A percentile compares a stretch with the other conserved stretches of the same genome.
Conservation (phyloP, 23 tunicate species). For the Clavelina lepadiformis region DNA sequence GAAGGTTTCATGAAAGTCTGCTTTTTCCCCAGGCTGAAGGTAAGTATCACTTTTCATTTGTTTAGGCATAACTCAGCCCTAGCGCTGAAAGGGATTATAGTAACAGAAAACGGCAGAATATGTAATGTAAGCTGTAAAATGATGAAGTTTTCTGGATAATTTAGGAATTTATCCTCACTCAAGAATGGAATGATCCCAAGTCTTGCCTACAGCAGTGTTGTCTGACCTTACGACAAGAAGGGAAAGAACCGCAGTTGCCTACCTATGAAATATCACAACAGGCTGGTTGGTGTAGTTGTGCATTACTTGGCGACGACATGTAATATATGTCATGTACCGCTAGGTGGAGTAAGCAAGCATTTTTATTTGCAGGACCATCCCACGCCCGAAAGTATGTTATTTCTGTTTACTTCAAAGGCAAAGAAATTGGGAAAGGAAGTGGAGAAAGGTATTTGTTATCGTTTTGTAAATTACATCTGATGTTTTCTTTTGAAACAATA, state of each 20-base stretch:
- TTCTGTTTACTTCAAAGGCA: slow-evolving; percentile 59
- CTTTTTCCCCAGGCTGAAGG: slow-evolving; percentile 82
- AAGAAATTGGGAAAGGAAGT: slow-evolving; percentile 47
- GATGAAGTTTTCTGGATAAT: too few relatives aligned
- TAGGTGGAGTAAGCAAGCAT: background rate
- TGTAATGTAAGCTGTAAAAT: background rate
- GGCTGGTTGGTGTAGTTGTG: slow-evolving; percentile 25
- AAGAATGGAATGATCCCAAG: slow-evolving; percentile 99
- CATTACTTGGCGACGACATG: too few relatives aligned
- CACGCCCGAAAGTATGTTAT: slow-evolving; percentile 63
- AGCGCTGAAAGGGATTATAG: too few relatives aligned
- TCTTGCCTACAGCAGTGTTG: slow-evolving; percentile 98
- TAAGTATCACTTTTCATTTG: slow-evolving; percentile 4
- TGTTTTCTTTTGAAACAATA: too few relatives aligned
- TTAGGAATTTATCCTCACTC: slow-evolving; percentile 83
- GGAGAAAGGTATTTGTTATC: slow-evolving; percentile 37
- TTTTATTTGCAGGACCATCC: slow-evolving; percentile 46
- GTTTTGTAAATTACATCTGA: too few relatives aligned
- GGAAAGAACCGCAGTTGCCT: slow-evolving; percentile 88
- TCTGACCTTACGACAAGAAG: slow-evolving; percentile 91
- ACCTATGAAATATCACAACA: slow-evolving; percentile 45
- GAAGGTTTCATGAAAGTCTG: slow-evolving; percentile 89
- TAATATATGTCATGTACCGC: too few relatives aligned
- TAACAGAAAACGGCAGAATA: background rate
- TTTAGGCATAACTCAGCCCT: background rate